These are phyloP conservation scores for Serrognathus titanus DNA, from an alignment of 2,888 invertebrate species.

Conservation along the genomic window DNA sequence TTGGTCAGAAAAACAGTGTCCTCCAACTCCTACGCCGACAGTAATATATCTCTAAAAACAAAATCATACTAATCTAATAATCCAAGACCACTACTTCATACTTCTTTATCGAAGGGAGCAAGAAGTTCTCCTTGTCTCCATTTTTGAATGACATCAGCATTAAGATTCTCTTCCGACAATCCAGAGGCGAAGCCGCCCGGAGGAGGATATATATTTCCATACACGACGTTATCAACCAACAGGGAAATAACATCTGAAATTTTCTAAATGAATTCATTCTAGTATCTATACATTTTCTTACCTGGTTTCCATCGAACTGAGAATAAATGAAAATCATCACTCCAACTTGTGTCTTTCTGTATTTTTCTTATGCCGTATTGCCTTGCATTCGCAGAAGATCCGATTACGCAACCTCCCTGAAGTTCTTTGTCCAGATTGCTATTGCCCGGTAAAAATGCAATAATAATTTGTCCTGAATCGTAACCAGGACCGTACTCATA, in stretches of 20 bases:
- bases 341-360: constrained; percentile 40
- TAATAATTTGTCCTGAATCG: constrained; percentile 67
- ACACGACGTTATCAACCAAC: constrained; percentile 53
- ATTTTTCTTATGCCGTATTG: constrained; percentile 34
- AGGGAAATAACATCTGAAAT: constrained; percentile 52
- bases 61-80: not conserved
- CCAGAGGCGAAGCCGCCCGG: constrained; percentile 41
- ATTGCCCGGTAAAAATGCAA: constrained; percentile 72
- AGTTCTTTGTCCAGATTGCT: constrained; percentile 34
- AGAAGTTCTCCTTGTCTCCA: constrained; percentile 60
- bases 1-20: constrained; percentile 67
- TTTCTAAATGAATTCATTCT: not conserved
- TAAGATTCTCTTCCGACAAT: constrained; percentile 25
- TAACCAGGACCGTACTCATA: constrained; percentile 60
- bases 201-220: constrained; percentile 48
- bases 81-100: constrained; percentile 31
- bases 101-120: constrained; percentile 75
- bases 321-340: constrained; percentile 56
- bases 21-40: constrained; percentile 76
- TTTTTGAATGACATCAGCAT: constrained; percentile 45
- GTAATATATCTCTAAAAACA: constrained; percentile 66
- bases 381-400: constrained; percentile 32
- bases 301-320: constrained; percentile 57
- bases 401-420: constrained; percentile 41
- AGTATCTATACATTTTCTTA: constrained; percentile 14